phyloP scores from a whole-genome alignment of 2,797 vertebrate species.

The Macropodus opercularis region DNA sequence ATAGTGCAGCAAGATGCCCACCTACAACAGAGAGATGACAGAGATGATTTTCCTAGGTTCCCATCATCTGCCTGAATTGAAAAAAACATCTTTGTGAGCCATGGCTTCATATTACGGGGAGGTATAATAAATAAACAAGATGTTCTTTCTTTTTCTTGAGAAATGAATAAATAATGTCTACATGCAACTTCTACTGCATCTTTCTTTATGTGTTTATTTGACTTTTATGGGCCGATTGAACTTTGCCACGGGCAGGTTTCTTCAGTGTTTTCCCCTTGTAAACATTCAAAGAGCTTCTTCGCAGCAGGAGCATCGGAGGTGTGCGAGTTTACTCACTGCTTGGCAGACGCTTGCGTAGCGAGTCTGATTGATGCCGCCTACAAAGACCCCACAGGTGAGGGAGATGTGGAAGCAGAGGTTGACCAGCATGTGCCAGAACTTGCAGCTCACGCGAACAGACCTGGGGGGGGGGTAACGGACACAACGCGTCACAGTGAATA shows the following conservation, averaged over 20 bases:
- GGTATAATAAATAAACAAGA: constrained; percentile 34
- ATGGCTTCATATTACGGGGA: constrained; percentile 3
- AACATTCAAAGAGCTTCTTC: constrained; percentile 22
- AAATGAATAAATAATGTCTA: constrained; percentile 39
- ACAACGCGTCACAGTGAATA: neutral
- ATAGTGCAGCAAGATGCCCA: constrained; percentile 96
- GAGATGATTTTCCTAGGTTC: too few relatives aligned
- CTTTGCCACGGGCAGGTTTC: constrained; percentile 38
- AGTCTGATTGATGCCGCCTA: constrained; percentile 94
- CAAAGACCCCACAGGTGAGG: constrained; percentile 91
- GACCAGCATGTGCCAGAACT: constrained; percentile 98
- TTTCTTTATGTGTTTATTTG: constrained; percentile 25
- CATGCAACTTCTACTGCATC: constrained; percentile 28
- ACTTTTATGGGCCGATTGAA: constrained; percentile 27
- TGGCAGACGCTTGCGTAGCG: constrained; percentile 90
- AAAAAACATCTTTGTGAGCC: constrained; percentile 14
- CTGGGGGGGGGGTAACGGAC: constrained; percentile 72
- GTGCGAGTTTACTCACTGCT: constrained; percentile 85
- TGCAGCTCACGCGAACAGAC: constrained; percentile 91
- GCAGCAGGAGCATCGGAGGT: neutral
- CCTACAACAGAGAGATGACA: constrained; percentile 82
- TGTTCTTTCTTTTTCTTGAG: constrained; percentile 20
- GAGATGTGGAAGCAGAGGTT: constrained; percentile 94
- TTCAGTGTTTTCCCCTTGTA: constrained; percentile 11
- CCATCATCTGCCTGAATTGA: constrained; percentile 10